phyloP scores from a whole-genome alignment of 2,797 vertebrate species.

The Takifugu rubripes region DNA sequence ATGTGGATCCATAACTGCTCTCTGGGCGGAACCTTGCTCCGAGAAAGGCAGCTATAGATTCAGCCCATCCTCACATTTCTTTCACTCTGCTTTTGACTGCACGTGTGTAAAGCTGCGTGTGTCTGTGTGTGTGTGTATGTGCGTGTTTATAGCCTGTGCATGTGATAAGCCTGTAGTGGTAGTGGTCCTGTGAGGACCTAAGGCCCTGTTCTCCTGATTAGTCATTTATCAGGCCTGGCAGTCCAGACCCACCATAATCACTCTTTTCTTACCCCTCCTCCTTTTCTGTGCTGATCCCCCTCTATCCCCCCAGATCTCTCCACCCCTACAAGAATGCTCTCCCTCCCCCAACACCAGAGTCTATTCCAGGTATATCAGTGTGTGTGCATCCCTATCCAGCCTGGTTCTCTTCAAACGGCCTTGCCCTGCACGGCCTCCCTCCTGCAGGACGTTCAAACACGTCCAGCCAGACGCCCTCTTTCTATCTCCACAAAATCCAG shows the following conservation, averaged over 20 bases:
- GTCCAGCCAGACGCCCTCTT: conserved; percentile 12
- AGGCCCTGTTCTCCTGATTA: conserved; percentile 93
- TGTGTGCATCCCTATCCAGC: conserved; percentile 37
- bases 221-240: conserved; percentile 99
- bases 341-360: conserved; percentile 59
- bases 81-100: conserved; percentile 55
- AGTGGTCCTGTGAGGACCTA: conserved; percentile 89
- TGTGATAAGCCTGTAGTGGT: conserved; percentile 88
- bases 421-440: conserved; percentile 18
- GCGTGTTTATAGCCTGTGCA: conserved; percentile 55
- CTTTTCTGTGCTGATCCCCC: conserved; percentile 66
- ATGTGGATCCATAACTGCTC: conserved; percentile 67
- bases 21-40: conserved; percentile 49
- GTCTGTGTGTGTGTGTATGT: conserved; percentile 16
- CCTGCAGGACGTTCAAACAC: neutral
- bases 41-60: conserved; percentile 61
- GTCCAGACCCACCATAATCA: conserved; percentile 96
- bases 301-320: conserved; percentile 69
- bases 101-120: conserved; percentile 30
- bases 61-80: conserved; percentile 56
- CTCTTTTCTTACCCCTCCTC: conserved; percentile 84
- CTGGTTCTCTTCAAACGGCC: conserved; percentile 28
- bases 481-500: conserved; percentile 17
- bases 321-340: conserved; percentile 62
- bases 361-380: conserved; percentile 30